Percentiles rank a stretch among this genome's conserved stretches.
Conservation (phyloP, 92 coral and sea anemone genomes). For the Epizoanthus rinbou region DNA sequence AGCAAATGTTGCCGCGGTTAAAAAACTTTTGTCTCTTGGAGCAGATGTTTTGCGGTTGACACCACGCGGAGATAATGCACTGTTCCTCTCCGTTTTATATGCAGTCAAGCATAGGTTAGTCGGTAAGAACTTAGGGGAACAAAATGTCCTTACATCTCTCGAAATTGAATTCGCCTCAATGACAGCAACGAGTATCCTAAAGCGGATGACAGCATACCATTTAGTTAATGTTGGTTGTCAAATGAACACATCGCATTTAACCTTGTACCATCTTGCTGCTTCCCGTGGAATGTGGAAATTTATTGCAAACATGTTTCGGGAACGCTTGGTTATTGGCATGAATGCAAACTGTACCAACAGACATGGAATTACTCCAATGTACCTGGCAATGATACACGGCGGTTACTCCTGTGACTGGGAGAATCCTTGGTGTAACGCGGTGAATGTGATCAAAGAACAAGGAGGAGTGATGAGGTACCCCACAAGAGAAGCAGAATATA, state of each 20-base stretch:
- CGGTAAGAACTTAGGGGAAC: neutral
- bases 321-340: conserved; percentile 36
- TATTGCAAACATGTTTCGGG: conserved; percentile 38
- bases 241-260: conserved; percentile 38
- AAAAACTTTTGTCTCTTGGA: conserved; percentile 29
- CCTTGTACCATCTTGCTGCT: conserved; percentile 75
- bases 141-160: conserved; percentile 15
- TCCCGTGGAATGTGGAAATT: conserved; percentile 67
- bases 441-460: conserved; percentile 20
- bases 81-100: conserved; percentile 29
- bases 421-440: conserved; percentile 62
- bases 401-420: conserved; percentile 9
- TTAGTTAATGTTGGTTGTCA: conserved; percentile 37
- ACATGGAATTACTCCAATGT: conserved; percentile 68
- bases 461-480: conserved; percentile 56
- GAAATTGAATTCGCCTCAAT: conserved; percentile 53
- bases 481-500: conserved; percentile 40
- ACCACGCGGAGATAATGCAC: conserved; percentile 27
- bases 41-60: conserved; percentile 27
- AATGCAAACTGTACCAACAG: conserved; percentile 63
- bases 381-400: conserved; percentile 61
- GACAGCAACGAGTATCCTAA: conserved; percentile 43
- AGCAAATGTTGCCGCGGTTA: conserved; percentile 58
- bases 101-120: conserved; percentile 14
- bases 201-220: conserved; percentile 2